Evolutionary conservation across 2,888 invertebrate genomes (phyloP), one percentile per base, ranked within the genome.

Genomic region (Perizoma affinitatum): DNA sequence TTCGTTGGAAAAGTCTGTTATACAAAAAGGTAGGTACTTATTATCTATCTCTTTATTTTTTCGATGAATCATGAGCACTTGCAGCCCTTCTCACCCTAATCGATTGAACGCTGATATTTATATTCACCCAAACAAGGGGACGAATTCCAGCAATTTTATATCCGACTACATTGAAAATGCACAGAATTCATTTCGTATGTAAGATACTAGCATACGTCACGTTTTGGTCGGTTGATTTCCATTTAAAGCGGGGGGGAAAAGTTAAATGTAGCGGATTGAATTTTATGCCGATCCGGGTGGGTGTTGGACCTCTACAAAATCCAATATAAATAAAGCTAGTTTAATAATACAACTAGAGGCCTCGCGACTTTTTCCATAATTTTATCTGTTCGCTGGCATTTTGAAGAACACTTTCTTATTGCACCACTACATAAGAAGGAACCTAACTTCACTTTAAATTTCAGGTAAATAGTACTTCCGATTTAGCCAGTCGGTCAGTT

Each of bases 211-310:
- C 58, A 74, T 70, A 70, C 77, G 69, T 71, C 68, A 61, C 68
- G 68, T 74, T 79, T 78, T 70, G 69, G 78, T 78, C 78, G 83
- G 78, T 75, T 82, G 70, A 68, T 70, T 75, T 67, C 64, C 61
- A 62, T 74, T 75, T 72, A 67, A 66, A 66, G 7, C 22, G 22
- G 67, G 75, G 79, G 80, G 75, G 70, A 65, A 60, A 68, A 76
- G 72, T 76, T 80, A 69, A 75, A 82, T 80, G 79, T 74, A 73
- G 71, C 75, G 75, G 70, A 80, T 78, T 79, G 68, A 75, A 79
- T 75, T 77, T 76, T 74, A 67, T 71, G 53, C 60, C 58, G 73
- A 74, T 73, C 58, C n/a, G 10, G 40, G 36, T 42, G 47, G 52
- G 52, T 57, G 49, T 61, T 53, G 47, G 54, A 45, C 54, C 58